These are phyloP conservation scores for Podarcis lilfordi DNA, from an alignment of 2,797 vertebrate species.

Conservation along the genomic window DNA sequence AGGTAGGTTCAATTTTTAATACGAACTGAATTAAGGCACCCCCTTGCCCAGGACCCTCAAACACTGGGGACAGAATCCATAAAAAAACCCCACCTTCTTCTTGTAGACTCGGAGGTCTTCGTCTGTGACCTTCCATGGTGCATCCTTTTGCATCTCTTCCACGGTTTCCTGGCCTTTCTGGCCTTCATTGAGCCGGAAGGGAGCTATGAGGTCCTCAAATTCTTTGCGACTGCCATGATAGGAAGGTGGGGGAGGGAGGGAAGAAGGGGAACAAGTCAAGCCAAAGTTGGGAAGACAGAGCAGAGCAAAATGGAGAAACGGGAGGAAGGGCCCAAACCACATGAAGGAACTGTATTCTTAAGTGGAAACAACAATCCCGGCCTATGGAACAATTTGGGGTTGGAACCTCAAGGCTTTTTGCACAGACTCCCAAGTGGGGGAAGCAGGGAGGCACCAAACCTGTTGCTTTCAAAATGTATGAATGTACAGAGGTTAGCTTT, in stretches of 20 bases:
- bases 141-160: constrained; percentile 55
- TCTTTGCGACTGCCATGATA: constrained; percentile 65
- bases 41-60: rapidly evolving
- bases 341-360: background rate
- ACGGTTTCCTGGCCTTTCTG: constrained; percentile 54
- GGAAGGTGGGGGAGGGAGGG: background rate
- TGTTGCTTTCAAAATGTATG: background rate
- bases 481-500: background rate
- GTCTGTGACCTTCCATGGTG: constrained; percentile 75
- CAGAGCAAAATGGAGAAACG: background rate
- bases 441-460: background rate
- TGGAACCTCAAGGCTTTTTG: background rate
- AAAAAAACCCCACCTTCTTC: constrained; percentile 67
- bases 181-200: constrained; percentile 72
- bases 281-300: background rate
- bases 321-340: background rate
- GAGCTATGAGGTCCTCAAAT: constrained; percentile 78
- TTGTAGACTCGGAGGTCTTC: constrained; percentile 77
- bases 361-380: too few relatives aligned
- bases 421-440: background rate
- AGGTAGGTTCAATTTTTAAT: too few relatives aligned
- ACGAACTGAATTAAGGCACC: too few relatives aligned
- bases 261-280: background rate
- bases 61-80: background rate
- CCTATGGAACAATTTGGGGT: background rate